Evolutionary conservation across 2,888 invertebrate genomes (phyloP).

Genomic region (Orthonychiurus folsomi): DNA sequence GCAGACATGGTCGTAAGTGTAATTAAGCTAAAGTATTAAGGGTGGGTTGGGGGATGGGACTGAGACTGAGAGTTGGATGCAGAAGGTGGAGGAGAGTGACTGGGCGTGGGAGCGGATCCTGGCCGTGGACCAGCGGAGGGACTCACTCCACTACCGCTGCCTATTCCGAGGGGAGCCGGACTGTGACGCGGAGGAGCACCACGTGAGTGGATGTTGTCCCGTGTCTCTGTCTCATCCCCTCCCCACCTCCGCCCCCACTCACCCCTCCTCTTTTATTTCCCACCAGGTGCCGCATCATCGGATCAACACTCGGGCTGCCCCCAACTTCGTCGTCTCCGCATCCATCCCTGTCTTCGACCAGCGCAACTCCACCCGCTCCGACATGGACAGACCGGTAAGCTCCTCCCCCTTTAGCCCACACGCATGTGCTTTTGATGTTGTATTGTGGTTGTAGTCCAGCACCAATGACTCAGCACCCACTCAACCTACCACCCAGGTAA

Average conservation of each 20-base stretch:
- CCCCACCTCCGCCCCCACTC: no score
- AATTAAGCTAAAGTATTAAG: neutral
- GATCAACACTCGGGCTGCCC: neutral
- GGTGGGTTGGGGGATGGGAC: neutral
- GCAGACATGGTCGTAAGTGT: slow-evolving; percentile 74
- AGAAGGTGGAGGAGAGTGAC: slow-evolving; percentile 9
- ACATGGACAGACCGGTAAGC: neutral
- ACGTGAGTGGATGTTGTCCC: neutral
- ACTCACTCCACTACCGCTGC: neutral
- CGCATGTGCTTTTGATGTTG: no score
- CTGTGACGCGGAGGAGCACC: no score
- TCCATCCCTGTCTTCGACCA: slow-evolving; percentile 2
- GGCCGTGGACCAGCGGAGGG: neutral
- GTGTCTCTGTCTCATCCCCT: neutral
- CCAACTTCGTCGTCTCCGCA: neutral
- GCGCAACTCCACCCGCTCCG: neutral
- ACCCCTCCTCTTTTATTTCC: no score
- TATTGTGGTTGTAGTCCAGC: no score
- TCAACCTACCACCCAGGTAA: no score
- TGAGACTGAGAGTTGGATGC: no score
- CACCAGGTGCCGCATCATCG: neutral
- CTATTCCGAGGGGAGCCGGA: no score
- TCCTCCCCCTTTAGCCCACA: no score
- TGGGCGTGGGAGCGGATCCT: slow-evolving; percentile 9
- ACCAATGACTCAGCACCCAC: no score